Evolutionary conservation across 2,797 vertebrate species (phyloP).

Genomic region (Peromyscus eremicus): DNA sequence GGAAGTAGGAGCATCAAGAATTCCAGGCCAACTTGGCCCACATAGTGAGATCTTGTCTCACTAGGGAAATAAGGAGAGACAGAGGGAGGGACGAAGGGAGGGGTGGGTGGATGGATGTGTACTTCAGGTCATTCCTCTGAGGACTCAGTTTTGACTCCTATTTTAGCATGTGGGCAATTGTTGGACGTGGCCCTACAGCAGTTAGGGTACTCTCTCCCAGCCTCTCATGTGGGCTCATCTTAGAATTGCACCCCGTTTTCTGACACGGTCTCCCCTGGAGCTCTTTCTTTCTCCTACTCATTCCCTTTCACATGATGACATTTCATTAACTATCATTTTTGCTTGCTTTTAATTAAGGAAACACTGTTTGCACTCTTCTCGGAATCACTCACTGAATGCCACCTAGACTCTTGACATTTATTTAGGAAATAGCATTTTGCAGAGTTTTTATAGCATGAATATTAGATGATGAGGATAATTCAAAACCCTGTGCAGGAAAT

Average conservation of each 20-base stretch:
- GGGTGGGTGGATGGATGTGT: too few relatives aligned
- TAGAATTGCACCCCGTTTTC: not conserved
- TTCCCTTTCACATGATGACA: not conserved
- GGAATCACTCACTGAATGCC: constrained; percentile 72
- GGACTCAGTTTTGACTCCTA: not conserved
- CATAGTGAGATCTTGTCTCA: not conserved
- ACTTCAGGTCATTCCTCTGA: not conserved
- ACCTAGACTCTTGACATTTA: constrained; percentile 74
- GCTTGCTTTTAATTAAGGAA: constrained; percentile 82
- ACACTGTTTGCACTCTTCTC: constrained; percentile 78
- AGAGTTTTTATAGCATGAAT: constrained; percentile 79
- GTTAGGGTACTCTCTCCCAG: too few relatives aligned
- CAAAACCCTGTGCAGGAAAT: constrained; percentile 53
- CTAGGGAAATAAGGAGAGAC: not conserved
- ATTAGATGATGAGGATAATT: constrained; percentile 77
- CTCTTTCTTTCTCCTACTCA: not conserved
- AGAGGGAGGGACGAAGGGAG: fast-evolving
- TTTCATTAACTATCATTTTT: constrained; percentile 73
- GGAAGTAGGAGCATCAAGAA: not conserved
- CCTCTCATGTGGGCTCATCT: not conserved
- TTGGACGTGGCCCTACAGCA: not conserved
- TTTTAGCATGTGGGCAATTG: not conserved
- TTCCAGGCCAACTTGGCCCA: not conserved
- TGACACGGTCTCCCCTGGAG: constrained; percentile 45
- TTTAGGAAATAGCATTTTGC: constrained; percentile 82